Evolutionary conservation across 2,888 invertebrate species (phyloP).

Genomic region (Coleophora deauratella): DNA sequence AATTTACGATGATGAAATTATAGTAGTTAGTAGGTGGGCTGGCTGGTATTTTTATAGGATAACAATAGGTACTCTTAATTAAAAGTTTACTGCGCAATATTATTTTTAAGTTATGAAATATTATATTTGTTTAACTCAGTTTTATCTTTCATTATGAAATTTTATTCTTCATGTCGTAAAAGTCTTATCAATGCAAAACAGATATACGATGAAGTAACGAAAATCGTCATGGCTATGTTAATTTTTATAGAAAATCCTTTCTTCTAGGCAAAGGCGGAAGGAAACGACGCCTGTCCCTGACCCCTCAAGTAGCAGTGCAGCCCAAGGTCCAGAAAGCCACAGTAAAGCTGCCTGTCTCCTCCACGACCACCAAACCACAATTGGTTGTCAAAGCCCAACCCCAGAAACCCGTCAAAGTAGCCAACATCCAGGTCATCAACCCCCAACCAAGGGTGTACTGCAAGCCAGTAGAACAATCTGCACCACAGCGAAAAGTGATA

Average conservation of each 20-base stretch:
- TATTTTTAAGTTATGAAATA: too few species aligned
- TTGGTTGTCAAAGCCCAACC: constrained; percentile 62
- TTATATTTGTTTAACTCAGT: too few species aligned
- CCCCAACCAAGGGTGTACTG: constrained; percentile 62
- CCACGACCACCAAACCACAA: constrained; percentile 50
- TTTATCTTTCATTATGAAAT: too few species aligned
- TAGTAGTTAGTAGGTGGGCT: too few species aligned
- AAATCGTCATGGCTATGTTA: too few species aligned
- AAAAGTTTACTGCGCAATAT: too few species aligned
- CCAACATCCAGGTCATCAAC: constrained; percentile 60
- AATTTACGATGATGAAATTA: too few species aligned
- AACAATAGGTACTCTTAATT: too few species aligned
- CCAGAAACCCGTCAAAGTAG: constrained; percentile 55
- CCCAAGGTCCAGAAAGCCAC: constrained; percentile 60
- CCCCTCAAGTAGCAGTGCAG: constrained; percentile 50
- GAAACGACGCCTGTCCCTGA: constrained; percentile 61
- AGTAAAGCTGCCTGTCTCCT: constrained; percentile 35
- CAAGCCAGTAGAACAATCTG: constrained; percentile 58
- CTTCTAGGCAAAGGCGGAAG: constrained; percentile 51
- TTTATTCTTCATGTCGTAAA: too few species aligned
- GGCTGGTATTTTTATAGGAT: too few species aligned
- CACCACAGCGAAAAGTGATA: constrained; percentile 57
- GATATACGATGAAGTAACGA: too few species aligned
- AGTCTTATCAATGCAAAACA: too few species aligned
- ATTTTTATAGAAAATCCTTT: neutral